phyloP scores from a whole-genome alignment of 2,113 vertebrate genomes.

The Grammomys dolichurus region DNA sequence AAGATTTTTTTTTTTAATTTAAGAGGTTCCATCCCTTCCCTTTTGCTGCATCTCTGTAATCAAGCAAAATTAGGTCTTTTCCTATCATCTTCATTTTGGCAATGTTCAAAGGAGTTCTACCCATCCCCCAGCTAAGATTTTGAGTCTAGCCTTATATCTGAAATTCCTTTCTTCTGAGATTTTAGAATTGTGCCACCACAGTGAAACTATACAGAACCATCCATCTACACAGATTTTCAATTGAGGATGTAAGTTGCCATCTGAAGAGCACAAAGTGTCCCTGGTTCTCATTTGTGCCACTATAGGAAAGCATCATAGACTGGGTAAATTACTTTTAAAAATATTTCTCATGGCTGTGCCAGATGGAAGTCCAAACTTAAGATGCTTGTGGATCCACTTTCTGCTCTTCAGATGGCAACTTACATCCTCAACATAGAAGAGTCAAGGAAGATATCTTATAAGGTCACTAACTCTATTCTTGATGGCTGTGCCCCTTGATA shows the following conservation, averaged over 20 bases:
- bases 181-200: conserved; percentile 48
- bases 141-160: conserved; percentile 21
- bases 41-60: conserved; percentile 50
- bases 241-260: no score
- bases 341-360: not conserved
- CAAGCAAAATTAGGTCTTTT: conserved; percentile 52
- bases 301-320: not conserved
- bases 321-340: not conserved
- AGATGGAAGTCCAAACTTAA: not conserved
- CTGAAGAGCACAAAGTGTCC: conserved; percentile 20
- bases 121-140: conserved; percentile 6
- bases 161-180: conserved; percentile 35
- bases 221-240: conserved; percentile 23
- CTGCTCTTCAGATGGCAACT: not conserved
- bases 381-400: not conserved
- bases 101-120: conserved; percentile 18
- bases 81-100: conserved; percentile 61
- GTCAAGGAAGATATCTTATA: not conserved
- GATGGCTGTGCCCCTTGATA: not conserved
- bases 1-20: not conserved
- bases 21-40: not conserved
- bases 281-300: not conserved
- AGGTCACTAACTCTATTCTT: not conserved
- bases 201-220: conserved; percentile 30
- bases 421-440: not conserved